These are phyloP conservation scores for Mastigias papua DNA, from an alignment of 30 jellyfish, hydroid and myxozoan genomes.

Conservation along the genomic window DNA sequence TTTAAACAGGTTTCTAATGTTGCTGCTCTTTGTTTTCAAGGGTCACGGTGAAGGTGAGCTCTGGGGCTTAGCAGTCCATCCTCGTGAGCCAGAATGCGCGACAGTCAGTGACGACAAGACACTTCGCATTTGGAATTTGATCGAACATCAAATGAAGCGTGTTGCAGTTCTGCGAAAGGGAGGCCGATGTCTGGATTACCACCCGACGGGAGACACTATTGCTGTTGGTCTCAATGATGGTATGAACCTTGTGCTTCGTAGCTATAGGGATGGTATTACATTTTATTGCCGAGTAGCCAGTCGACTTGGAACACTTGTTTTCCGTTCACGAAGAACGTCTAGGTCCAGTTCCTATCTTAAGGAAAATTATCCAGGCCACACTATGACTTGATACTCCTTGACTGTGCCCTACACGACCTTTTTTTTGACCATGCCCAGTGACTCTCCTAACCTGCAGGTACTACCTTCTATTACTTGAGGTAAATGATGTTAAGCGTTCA, in stretches of 20 bases:
- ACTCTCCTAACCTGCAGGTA: too few relatives aligned
- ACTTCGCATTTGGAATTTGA: conserved; percentile 86
- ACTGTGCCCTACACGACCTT: too few relatives aligned
- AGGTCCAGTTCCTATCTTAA: too few relatives aligned
- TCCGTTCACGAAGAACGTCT: too few relatives aligned
- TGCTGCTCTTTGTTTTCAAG: conserved; percentile 8
- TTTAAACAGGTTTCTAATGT: not conserved
- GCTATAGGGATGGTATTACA: too few relatives aligned
- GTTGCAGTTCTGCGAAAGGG: conserved; percentile 93
- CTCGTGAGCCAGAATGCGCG: conserved; percentile 93
- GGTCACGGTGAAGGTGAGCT: conserved; percentile 99
- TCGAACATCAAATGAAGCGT: conserved; percentile 78
- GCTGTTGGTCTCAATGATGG: conserved; percentile 97
- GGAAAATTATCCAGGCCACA: too few relatives aligned
- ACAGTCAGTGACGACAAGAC: conserved; percentile 96
- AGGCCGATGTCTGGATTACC: conserved; percentile 93
- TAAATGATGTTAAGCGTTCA: too few relatives aligned
- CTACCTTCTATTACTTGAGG: too few relatives aligned
- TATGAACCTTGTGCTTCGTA: not conserved
- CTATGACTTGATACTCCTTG: too few relatives aligned
- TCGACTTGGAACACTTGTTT: too few relatives aligned
- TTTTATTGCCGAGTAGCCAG: too few relatives aligned
- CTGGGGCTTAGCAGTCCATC: conserved; percentile 98
- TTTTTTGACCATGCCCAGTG: too few relatives aligned
- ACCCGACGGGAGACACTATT: conserved; percentile 93